Conservation (phyloP, 1,140 invertebrate genomes). For the Leptinotarsa texana region DNA sequence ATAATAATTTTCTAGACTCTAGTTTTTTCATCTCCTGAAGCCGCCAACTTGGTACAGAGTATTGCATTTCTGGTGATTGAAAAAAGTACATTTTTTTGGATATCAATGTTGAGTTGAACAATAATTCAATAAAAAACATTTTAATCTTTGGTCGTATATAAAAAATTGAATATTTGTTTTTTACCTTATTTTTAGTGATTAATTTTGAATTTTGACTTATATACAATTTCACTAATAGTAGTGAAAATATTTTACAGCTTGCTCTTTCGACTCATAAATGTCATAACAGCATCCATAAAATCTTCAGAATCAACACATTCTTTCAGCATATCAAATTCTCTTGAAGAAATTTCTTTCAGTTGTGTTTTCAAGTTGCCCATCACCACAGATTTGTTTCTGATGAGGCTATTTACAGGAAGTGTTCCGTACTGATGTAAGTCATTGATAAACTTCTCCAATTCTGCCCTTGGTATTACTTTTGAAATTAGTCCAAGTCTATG, state of each 20-base stretch:
- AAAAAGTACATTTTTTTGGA: too few relatives aligned
- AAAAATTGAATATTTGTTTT: too few relatives aligned
- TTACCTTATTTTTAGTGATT: too few relatives aligned
- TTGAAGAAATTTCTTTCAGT: constrained; percentile 39
- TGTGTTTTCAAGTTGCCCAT: constrained; percentile 34
- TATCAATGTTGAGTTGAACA: too few relatives aligned
- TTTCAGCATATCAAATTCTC: constrained; percentile 42
- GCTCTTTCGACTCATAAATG: constrained; percentile 46
- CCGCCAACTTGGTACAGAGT: too few relatives aligned
- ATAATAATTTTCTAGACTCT: too few relatives aligned
- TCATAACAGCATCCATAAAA: constrained; percentile 41
- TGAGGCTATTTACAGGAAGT: constrained; percentile 44
- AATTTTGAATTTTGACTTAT: too few relatives aligned
- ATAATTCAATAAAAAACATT: too few relatives aligned
- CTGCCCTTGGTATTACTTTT: constrained; percentile 42
- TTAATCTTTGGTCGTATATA: too few relatives aligned
- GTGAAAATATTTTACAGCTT: constrained; percentile 36
- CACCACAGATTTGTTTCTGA: constrained; percentile 47
- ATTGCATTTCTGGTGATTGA: too few relatives aligned
- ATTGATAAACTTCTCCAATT: constrained; percentile 43
- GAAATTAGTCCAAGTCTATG: constrained; percentile 45
- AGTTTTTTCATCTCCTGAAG: too few relatives aligned
- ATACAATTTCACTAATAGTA: too few relatives aligned
- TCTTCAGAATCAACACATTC: constrained; percentile 47
- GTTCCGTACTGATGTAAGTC: constrained; percentile 43